phyloP scores from a whole-genome alignment of 2,888 invertebrate species.

The Ophion obscuratus region DNA sequence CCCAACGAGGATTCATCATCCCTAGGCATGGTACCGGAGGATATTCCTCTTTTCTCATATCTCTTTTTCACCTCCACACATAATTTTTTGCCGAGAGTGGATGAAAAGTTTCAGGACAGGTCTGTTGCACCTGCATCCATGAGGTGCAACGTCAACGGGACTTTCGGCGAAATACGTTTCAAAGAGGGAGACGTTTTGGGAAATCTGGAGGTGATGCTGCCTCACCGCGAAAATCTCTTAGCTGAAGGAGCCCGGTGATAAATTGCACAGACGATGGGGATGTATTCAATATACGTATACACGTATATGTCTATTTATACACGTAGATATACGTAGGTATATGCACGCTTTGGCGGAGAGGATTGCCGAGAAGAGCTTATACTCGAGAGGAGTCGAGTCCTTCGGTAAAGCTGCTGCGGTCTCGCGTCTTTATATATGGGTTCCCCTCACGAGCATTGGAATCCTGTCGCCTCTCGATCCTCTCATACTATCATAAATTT shows the following conservation, averaged over 20 bases:
- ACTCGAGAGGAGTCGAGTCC: slow-evolving; percentile 51
- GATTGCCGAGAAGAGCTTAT: slow-evolving; percentile 50
- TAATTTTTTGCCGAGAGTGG: neutral
- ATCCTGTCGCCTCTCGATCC: slow-evolving; percentile 48
- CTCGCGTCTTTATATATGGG: slow-evolving; percentile 36
- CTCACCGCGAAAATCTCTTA: slow-evolving; percentile 62
- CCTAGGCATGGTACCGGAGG: slow-evolving; percentile 1
- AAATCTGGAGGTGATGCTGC: slow-evolving; percentile 41
- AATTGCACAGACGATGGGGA: slow-evolving; percentile 46
- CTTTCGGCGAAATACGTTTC: slow-evolving; percentile 22
- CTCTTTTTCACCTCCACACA: slow-evolving; percentile 13
- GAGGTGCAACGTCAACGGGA: slow-evolving; percentile 26
- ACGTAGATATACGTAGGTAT: neutral
- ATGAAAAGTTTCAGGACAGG: slow-evolving; percentile 55
- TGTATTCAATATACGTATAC: slow-evolving; percentile 16
- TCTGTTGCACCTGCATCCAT: slow-evolving; percentile 48
- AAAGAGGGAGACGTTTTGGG: slow-evolving; percentile 24
- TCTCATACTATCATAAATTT: slow-evolving; percentile 58
- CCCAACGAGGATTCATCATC: slow-evolving; percentile 65
- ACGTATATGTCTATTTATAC: neutral
- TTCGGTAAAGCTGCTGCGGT: slow-evolving; percentile 56
- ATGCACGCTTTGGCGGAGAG: slow-evolving; percentile 29
- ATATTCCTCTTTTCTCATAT: slow-evolving; percentile 36
- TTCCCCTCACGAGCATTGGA: slow-evolving; percentile 8
- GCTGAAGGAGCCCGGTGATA: slow-evolving; percentile 59